Evolutionary conservation across 2,113 vertebrate species (phyloP), one percentile per base, ranked within the genome.

Genomic region (Rhynchomys soricoides): DNA sequence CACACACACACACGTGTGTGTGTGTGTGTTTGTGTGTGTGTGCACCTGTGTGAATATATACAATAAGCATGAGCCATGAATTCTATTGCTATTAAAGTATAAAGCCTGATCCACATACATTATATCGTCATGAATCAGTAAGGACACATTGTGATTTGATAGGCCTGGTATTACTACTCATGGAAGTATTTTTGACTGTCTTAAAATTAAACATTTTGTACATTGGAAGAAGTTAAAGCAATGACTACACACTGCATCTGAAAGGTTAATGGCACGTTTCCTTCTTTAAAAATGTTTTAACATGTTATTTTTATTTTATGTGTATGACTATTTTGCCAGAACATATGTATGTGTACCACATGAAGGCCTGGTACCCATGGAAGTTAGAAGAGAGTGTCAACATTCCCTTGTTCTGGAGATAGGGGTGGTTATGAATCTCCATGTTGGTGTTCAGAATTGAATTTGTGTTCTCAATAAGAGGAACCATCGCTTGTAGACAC

Each of bases 211-310:
- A n/a, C 16, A 12, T n/a, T 68, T 95, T 50, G 29, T 62, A 22
- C 73, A 26, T 93, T 88, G 55, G 9, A 92, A 94, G 75, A 87
- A 59, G 3, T 93, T 92, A 22, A 57, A 89, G 68, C 87, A 11
- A 83, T 66, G 57, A 2, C 6, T 88, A 1, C 1, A 74, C 52
- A 52, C 7, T 45, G 70, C 8, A 50, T 12, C 86, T 87, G 37
- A 71, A 91, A 89, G 0, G 19, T 93, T 79, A 86, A 37, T 57
- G 43, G 37, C 50, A 81, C 75, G 57, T 78, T 87, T 92, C 34
- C 15, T 66, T 86, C 40, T 64, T n/a, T n/a, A 57, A 55, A 79
- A 57, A n/a, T 40, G 40, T n/a, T 57, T 81, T n/a, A 6, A 81
- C 22, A 7, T 59, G 15, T 77, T 50, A 77, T 78, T 31, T 50